Evolutionary conservation across 2,113 vertebrate species (phyloP).

Genomic region (Eupsittula cactorum): DNA sequence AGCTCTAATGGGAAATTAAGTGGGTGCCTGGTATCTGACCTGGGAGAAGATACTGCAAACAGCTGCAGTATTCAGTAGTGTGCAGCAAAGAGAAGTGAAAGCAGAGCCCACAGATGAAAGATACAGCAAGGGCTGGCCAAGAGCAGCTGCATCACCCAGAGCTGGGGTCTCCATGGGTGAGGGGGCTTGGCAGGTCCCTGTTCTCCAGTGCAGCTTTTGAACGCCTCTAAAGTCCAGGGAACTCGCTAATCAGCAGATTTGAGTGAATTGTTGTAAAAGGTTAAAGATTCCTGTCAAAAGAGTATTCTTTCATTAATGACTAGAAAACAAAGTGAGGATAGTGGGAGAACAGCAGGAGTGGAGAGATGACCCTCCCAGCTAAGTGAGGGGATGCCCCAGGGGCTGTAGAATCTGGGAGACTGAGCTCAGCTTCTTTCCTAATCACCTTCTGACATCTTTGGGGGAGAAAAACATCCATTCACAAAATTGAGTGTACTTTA

Average conservation of each 20-base stretch:
- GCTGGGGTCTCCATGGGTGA: accelerated
- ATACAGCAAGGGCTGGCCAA: accelerated
- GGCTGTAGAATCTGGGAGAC: background rate
- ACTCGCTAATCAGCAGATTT: accelerated
- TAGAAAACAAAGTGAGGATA: background rate
- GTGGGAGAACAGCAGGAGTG: background rate
- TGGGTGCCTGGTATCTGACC: background rate
- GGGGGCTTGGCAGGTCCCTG: no score
- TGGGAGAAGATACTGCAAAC: background rate
- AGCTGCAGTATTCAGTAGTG: background rate
- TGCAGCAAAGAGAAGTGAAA: accelerated
- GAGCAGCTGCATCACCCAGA: background rate
- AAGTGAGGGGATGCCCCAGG: background rate
- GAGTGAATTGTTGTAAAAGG: background rate
- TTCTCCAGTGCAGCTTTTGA: background rate
- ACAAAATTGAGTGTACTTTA: background rate
- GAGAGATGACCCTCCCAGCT: background rate
- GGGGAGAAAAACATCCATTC: background rate
- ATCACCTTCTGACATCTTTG: background rate
- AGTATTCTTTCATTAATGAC: background rate
- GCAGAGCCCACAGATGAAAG: background rate
- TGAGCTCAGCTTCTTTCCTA: background rate
- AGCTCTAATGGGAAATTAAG: background rate
- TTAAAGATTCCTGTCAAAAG: background rate
- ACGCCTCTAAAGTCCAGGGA: background rate